These are phyloP conservation scores for Cyprinodon tularosa DNA, from an alignment of 2,113 vertebrate species.

Conservation along the genomic window DNA sequence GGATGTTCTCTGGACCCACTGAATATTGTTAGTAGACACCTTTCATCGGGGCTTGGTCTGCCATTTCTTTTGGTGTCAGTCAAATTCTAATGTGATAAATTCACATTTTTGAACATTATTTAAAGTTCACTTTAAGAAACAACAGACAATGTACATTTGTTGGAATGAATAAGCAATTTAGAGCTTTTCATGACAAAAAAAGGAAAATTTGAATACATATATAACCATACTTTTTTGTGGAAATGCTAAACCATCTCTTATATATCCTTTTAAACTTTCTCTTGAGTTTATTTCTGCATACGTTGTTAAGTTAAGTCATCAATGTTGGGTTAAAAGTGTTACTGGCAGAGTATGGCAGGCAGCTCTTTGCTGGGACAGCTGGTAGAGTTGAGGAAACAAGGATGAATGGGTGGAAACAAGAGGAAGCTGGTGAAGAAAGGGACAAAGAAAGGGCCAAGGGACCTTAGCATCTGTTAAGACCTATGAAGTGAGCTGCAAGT, in stretches of 20 bases:
- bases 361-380: conserved; percentile 56
- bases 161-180: too few relatives aligned
- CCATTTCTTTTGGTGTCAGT: not conserved
- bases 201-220: too few relatives aligned
- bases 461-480: not conserved
- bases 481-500: not conserved
- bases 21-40: not conserved
- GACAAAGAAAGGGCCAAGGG: not conserved
- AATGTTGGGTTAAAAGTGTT: not conserved
- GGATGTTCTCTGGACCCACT: not conserved
- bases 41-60: not conserved
- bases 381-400: conserved; percentile 19
- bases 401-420: conserved; percentile 39
- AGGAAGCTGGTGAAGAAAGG: not conserved
- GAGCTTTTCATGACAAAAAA: too few relatives aligned
- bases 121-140: too few relatives aligned
- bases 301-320: not conserved
- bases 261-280: not conserved
- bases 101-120: too few relatives aligned
- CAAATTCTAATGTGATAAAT: too few relatives aligned
- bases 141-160: too few relatives aligned
- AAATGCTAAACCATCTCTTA: not conserved
- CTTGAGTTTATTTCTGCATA: not conserved
- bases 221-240: too few relatives aligned
- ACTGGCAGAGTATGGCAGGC: conserved; percentile 8